Conservation (phyloP, 2,797 vertebrate genomes). For the Molossus molossus region DNA sequence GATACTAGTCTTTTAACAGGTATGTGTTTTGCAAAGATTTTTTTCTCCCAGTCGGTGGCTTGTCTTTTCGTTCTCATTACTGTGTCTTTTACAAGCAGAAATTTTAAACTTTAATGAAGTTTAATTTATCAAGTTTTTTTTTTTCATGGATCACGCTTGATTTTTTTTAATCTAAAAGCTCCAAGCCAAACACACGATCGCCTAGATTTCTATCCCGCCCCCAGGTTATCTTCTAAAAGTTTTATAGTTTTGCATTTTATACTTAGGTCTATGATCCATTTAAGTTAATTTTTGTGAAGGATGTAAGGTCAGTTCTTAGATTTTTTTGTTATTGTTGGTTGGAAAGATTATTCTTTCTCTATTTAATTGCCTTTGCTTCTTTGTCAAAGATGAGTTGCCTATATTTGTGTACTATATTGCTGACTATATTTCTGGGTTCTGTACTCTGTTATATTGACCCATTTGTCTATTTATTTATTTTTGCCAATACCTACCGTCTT, state of each 20-base stretch:
- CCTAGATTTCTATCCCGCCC: not conserved
- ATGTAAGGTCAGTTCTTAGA: not conserved
- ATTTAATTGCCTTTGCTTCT: not conserved
- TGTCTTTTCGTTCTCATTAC: not conserved
- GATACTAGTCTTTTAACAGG: not conserved
- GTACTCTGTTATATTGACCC: not conserved
- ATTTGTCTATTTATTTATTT: slow-evolving; percentile 6
- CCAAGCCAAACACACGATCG: not conserved
- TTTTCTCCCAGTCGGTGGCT: not conserved
- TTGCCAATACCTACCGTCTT: not conserved
- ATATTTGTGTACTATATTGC: not conserved
- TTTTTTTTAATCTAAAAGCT: not conserved
- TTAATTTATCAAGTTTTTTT: not conserved
- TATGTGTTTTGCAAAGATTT: not conserved
- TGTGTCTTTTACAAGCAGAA: not conserved
- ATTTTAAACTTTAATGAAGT: slow-evolving; percentile 41
- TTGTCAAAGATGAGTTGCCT: not conserved
- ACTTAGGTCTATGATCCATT: not conserved
- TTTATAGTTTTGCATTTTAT: not conserved
- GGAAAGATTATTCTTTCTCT: not conserved
- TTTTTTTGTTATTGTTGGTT: not conserved
- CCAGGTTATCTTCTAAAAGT: not conserved
- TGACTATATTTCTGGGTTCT: not conserved
- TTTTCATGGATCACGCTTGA: not conserved
- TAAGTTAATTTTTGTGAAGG: slow-evolving; percentile 24